Base-by-base conservation (phyloP, 2,113 vertebrate genomes). In the Charina bottae region DNA sequence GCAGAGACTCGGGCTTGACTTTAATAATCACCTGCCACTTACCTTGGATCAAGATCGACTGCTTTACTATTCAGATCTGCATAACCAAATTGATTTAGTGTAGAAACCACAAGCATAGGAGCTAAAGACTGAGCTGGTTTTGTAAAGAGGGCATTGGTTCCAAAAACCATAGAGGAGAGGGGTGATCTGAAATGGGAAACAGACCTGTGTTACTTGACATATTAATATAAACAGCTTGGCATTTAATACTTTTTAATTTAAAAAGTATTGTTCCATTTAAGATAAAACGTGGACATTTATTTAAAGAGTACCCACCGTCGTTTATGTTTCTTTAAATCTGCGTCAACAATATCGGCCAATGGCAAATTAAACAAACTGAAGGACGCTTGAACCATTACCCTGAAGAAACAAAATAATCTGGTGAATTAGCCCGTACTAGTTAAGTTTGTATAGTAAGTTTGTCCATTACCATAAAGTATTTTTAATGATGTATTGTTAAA, bases 161-260 rank as follows among this genome's bases (percentile, higher is more conserved):
- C 99, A 97, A 99, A 99, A 93, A 99, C 97, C 98, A 99, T 98
- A 3, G 98, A 99, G 7, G 98, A 99, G 86, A 99, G 96, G 1
- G 98, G 98, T 54, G 98, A 98, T 90, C 98, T 99, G 92, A 87
- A 97, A 95, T 15, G 94, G 90, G 42, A 89, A 72, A 84, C 72
- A 24, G 78, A 83, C 83, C 23, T 1, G 0, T 90, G 85, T 55
- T 28, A 85, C 55, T 93, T 7, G 59, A 24, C 3, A 59, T 15
- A 33, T 2, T 54, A 3, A 54, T 55, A n/a, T 33, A 24, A 59
- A 90, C 49, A 60, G 4, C 19, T 56, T 87, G 56, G 17, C 28
- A 24, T 78, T 37, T 78, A 21, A 37, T 42, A n/a, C n/a, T n/a
- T n/a, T n/a, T n/a, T n/a, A n/a, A n/a, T n/a, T n/a, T n/a, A n/a